A percentile compares a stretch with the other conserved stretches of the same genome.
These are phyloP conservation scores for Chelon labrosus DNA, from an alignment of 2,797 vertebrate species.

Conservation along the genomic window DNA sequence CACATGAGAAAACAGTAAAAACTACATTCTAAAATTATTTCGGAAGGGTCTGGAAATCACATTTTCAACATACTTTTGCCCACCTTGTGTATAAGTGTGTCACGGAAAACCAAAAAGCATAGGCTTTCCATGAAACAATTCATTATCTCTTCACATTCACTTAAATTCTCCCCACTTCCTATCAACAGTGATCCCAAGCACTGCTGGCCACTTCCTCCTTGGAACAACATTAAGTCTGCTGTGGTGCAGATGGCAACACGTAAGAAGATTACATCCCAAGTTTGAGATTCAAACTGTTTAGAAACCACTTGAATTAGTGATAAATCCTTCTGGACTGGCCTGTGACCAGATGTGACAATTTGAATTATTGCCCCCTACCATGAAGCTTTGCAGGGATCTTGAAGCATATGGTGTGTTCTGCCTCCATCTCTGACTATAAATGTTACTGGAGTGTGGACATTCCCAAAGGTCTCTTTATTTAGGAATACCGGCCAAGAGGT, in stretches of 20 bases:
- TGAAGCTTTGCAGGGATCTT: slow-evolving; percentile 92
- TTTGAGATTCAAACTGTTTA: slow-evolving; percentile 91
- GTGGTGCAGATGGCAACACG: slow-evolving; percentile 74
- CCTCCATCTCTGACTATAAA: slow-evolving; percentile 88
- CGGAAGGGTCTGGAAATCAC: neutral
- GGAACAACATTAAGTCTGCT: slow-evolving; percentile 65
- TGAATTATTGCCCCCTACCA: slow-evolving; percentile 94
- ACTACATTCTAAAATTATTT: too few species aligned
- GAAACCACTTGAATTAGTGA: slow-evolving; percentile 93
- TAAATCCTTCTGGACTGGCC: slow-evolving; percentile 92
- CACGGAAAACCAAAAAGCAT: neutral
- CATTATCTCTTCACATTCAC: slow-evolving; percentile 50
- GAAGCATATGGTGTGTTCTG: slow-evolving; percentile 87
- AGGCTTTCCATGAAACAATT: slow-evolving; percentile 39
- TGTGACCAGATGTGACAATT: slow-evolving; percentile 93
- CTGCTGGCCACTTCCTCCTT: slow-evolving; percentile 64
- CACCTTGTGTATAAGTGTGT: neutral
- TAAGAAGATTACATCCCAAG: slow-evolving; percentile 82
- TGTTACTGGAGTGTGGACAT: slow-evolving; percentile 89
- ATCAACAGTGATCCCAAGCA: slow-evolving; percentile 67
- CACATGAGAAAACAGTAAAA: too few species aligned
- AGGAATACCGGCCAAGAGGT: slow-evolving; percentile 88
- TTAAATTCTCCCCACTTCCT: slow-evolving; percentile 45
- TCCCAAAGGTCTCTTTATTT: slow-evolving; percentile 88
- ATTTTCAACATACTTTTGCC: slow-evolving; percentile 9